Percentiles rank a stretch among this genome's conserved stretches.
These are phyloP conservation scores for Perca flavescens DNA, from an alignment of 2,113 vertebrate species.

Conservation along the genomic window DNA sequence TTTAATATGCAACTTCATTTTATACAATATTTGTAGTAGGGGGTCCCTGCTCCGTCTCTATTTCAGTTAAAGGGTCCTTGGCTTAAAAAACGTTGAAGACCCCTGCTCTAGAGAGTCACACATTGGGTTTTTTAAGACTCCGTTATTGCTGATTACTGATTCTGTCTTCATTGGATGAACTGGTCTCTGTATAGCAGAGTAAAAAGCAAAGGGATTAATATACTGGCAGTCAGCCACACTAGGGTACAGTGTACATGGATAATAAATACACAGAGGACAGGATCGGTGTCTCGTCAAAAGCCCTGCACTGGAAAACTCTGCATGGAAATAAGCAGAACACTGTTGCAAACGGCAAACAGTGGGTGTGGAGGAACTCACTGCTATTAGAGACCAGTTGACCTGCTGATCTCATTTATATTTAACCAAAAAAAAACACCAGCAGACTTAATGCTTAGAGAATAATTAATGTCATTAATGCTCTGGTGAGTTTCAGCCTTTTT, in stretches of 20 bases:
- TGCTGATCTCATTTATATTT: slow-evolving; percentile 39
- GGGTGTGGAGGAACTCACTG: neutral
- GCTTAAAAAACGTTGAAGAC: too few relatives aligned
- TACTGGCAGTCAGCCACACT: slow-evolving; percentile 45
- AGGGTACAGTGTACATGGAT: neutral
- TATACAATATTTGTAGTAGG: too few relatives aligned
- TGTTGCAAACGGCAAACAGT: neutral
- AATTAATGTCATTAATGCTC: neutral
- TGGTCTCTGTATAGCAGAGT: slow-evolving; percentile 3
- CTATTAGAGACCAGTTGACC: slow-evolving; percentile 37
- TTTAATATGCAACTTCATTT: too few relatives aligned
- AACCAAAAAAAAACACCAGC: neutral
- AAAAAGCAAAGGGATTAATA: slow-evolving; percentile 32
- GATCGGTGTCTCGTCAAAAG: slow-evolving; percentile 32
- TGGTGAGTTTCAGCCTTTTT: neutral
- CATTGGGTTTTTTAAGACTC: slow-evolving; percentile 21
- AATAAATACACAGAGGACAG: slow-evolving; percentile 39
- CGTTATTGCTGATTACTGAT: slow-evolving; percentile 3
- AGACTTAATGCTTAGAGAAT: slow-evolving; percentile 6
- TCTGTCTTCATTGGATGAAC: slow-evolving; percentile 5
- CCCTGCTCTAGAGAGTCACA: neutral
- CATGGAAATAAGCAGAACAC: slow-evolving; percentile 15
- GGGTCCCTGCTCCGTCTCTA: too few relatives aligned
- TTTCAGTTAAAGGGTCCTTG: too few relatives aligned
- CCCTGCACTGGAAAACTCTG: slow-evolving; percentile 13